These are phyloP conservation scores for Aurelia coerulea DNA, from an alignment of 30 jellyfish, hydroid and myxozoan species.

Conservation along the genomic window DNA sequence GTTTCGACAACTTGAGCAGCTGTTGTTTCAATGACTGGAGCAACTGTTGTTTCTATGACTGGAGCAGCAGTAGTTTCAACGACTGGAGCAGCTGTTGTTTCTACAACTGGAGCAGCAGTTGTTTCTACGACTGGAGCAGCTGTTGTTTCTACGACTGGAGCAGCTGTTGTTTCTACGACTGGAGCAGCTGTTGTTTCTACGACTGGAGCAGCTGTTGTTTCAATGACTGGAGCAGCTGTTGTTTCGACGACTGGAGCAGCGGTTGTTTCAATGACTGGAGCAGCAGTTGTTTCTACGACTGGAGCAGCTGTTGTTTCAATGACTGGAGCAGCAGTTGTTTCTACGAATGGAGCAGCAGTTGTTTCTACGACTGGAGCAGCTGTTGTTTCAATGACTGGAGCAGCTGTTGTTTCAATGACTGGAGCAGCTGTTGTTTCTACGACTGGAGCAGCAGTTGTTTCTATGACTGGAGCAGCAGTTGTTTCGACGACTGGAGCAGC, in stretches of 20 bases:
- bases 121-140: conserved; percentile 21
- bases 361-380: conserved; percentile 10
- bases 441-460: conserved; percentile 5
- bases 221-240: conserved; percentile 10
- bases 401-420: neutral
- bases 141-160: conserved; percentile 4
- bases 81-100: conserved; percentile 16
- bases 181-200: conserved; percentile 28
- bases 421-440: conserved; percentile 18
- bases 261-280: conserved; percentile 19
- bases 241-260: conserved; percentile 24
- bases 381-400: neutral
- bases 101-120: conserved; percentile 35
- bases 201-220: conserved; percentile 42
- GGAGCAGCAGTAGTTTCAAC: conserved; percentile 18
- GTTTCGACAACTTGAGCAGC: too few relatives aligned
- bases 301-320: conserved; percentile 9
- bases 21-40: neutral
- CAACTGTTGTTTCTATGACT: conserved; percentile 4
- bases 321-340: conserved; percentile 9
- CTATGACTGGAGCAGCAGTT: neutral
- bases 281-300: conserved; percentile 14
- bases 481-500: conserved; percentile 45
- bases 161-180: conserved; percentile 39
- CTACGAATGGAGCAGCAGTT: conserved; percentile 1